Evolutionary conservation across 1,140 invertebrate species (phyloP), one percentile per base, ranked within the genome.

Genomic region (Carcinoscorpius rotundicauda): DNA sequence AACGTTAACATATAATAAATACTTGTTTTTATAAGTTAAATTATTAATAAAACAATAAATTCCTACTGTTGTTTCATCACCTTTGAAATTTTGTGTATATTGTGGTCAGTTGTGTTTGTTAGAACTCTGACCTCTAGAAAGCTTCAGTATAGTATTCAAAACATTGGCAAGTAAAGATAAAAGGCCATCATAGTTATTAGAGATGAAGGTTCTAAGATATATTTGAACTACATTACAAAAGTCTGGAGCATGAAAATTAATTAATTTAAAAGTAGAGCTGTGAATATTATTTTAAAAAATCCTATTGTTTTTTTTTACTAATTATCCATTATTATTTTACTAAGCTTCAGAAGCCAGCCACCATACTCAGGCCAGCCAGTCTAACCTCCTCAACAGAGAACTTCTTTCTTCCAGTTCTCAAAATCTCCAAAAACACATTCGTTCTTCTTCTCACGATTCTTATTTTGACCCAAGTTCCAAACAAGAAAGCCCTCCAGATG

Each of bases 401-500:
- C 52, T 50, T 53, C 61, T 8, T 66, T 63, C 10, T 58, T 57
- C 59, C 29, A 70, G n/a, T 57, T 65, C 59, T 62, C 66, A 51
- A 51, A 29, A 29, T 59, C 63, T 57, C 51, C 62, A 56, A 29
- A 64, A 61, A 58, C 76, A 78, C 62, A 73, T 72, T 58, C 75
- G 87, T 62, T 92, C 89, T 3, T 87, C 91, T 0, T 93, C 90
- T 0, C 91, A 93, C 75, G 91, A 95, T 76, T 94, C 91, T 3
- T 95, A 94, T 76, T 95, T 95, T 79, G 90, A 93, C 78, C 80
- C 56, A 29, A 29, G 29, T 29, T 29, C 29, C 29, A 29, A 29
- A 29, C 29, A 29, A 29, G 29, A 29, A 29, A 29, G 29, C 29
- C 29, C 29, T 29, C 29, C 29, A 29, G 29, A 29, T 29, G 29